A percentile compares a stretch with the other conserved stretches of the same genome.
Conservation (phyloP, 2,113 vertebrate species). For the Orientallactaga bullata region DNA sequence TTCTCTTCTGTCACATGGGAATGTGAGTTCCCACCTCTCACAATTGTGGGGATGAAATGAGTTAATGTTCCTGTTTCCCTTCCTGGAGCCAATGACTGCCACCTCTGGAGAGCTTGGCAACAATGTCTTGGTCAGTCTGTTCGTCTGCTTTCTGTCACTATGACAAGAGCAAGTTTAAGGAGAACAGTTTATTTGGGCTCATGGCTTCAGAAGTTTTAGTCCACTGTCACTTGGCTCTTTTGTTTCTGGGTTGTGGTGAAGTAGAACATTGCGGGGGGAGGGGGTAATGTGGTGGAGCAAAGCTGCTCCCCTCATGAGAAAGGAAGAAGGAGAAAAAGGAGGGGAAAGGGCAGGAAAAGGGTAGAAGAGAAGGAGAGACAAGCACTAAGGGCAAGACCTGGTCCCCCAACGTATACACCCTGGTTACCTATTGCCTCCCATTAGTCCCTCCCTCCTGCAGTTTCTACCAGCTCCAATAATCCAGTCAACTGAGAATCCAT, state of each 20-base stretch:
- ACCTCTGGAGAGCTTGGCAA: background rate
- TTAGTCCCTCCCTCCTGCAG: background rate
- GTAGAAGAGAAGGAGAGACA: background rate
- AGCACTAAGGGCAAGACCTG: background rate
- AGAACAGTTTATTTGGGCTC: background rate
- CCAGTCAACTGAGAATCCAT: background rate
- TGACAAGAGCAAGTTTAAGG: background rate
- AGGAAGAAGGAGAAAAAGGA: background rate
- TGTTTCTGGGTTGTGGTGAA: background rate
- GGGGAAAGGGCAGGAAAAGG: background rate
- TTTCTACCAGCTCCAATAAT: background rate
- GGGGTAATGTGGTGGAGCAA: background rate
- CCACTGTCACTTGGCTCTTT: background rate
- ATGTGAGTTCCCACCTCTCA: background rate
- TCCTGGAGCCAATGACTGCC: background rate
- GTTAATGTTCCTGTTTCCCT: background rate
- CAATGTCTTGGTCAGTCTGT: background rate
- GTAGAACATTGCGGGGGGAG: background rate
- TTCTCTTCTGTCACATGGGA: constrained; percentile 41
- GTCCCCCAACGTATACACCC: too few species aligned
- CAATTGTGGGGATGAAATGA: background rate
- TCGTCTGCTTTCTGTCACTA: background rate
- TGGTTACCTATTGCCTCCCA: too few species aligned
- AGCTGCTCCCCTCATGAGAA: background rate
- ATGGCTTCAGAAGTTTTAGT: background rate